These are phyloP conservation scores for Paratilapia polleni DNA, from an alignment of 2,113 vertebrate species.

Conservation along the genomic window DNA sequence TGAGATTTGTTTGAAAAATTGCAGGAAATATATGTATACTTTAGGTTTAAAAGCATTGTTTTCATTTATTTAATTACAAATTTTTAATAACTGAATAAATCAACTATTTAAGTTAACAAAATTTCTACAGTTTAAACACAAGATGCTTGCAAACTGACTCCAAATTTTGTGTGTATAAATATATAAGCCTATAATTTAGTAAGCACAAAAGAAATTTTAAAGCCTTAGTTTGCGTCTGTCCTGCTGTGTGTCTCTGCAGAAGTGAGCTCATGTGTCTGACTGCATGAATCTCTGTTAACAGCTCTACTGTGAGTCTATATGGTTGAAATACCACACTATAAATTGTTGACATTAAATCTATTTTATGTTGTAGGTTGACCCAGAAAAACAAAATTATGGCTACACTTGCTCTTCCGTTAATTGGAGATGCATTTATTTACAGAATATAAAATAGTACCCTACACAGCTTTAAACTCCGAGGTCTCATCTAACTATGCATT, in stretches of 20 bases:
- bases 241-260: conserved; percentile 2
- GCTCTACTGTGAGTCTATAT: conserved; percentile 50
- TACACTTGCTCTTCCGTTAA: conserved; percentile 65
- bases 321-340: conserved; percentile 62
- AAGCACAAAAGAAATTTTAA: not conserved
- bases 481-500: conserved; percentile 37
- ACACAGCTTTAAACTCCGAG: conserved; percentile 20
- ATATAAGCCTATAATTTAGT: not conserved
- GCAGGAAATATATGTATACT: not conserved
- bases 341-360: conserved; percentile 71
- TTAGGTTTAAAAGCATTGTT: no score
- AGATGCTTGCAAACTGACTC: not conserved
- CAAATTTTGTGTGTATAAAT: not conserved
- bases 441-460: conserved; percentile 35
- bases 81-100: no score
- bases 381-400: conserved; percentile 62
- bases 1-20: not conserved
- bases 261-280: not conserved
- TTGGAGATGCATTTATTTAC: conserved; percentile 67
- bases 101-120: not conserved
- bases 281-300: conserved; percentile 58
- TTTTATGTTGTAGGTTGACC: conserved; percentile 61
- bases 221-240: not conserved
- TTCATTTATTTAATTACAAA: no score
- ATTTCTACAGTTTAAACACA: not conserved